Conservation (phyloP, 2,113 vertebrate species). For the Chaetodon trifascialis region DNA sequence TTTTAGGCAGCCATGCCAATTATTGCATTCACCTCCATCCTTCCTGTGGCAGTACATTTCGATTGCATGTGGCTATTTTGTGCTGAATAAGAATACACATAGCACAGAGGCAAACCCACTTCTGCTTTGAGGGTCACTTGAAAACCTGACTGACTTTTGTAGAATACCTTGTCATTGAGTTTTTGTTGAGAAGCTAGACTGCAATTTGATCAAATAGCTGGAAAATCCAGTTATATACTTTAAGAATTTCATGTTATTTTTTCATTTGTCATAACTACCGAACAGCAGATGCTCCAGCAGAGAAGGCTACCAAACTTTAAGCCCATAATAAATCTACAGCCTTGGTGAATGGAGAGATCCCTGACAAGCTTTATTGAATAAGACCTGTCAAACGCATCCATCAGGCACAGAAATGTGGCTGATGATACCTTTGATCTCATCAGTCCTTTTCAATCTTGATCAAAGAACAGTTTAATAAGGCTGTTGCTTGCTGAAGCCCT, state of each 20-base stretch:
- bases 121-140: neutral
- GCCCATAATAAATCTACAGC: neutral
- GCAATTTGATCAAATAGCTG: neutral
- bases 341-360: neutral
- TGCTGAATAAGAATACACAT: neutral
- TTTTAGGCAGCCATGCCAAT: neutral
- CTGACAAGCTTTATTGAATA: neutral
- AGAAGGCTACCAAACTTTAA: neutral
- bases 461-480: conserved; percentile 18
- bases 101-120: neutral
- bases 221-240: neutral
- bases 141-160: neutral
- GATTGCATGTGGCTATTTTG: neutral
- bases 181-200: neutral
- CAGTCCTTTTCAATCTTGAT: neutral
- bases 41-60: neutral
- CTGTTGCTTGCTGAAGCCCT: neutral
- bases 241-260: neutral
- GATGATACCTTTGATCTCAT: neutral
- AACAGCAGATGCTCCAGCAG: neutral
- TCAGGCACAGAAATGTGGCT: neutral
- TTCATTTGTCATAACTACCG: neutral
- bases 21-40: neutral
- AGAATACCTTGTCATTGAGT: conserved; percentile 10
- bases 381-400: neutral